Evolutionary conservation across 2,888 invertebrate species (phyloP).

Genomic region (Tortrix viridana): DNA sequence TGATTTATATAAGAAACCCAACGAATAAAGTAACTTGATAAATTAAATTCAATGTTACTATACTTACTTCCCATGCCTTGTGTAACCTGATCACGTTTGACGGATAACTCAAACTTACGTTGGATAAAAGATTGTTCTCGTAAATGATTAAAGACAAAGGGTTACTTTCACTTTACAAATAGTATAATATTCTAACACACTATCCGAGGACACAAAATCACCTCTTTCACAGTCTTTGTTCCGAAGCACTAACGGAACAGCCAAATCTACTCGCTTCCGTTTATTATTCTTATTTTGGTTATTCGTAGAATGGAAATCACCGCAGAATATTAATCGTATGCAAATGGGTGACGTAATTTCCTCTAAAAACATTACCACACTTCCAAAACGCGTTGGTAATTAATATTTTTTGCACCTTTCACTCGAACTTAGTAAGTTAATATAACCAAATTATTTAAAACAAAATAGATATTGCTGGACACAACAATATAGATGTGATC

Average conservation of each 20-base stretch:
- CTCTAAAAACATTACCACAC: slow-evolving; percentile 33
- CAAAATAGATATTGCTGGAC: background rate
- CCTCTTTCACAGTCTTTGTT: no score
- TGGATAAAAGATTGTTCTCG: no score
- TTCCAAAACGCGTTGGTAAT: background rate
- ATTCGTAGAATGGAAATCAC: slow-evolving; percentile 37
- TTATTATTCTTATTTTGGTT: slow-evolving; percentile 49
- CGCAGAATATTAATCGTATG: slow-evolving; percentile 51
- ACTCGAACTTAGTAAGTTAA: slow-evolving; percentile 32
- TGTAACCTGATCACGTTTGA: background rate
- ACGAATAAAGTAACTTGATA: slow-evolving; percentile 26
- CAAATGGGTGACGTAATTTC: slow-evolving; percentile 51
- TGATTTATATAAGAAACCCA: slow-evolving; percentile 41
- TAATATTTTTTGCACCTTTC: slow-evolving; percentile 45
- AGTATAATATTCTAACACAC: no score
- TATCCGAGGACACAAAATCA: no score
- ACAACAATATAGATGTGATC: background rate
- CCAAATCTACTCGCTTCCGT: slow-evolving; percentile 51
- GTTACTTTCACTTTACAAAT: no score
- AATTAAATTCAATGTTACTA: slow-evolving; percentile 15
- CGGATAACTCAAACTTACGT: no score
- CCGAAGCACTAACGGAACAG: slow-evolving; percentile 34
- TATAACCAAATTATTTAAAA: background rate
- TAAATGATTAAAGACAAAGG: no score
- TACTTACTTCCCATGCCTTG: background rate